These are phyloP conservation scores for Hemithea aestivaria DNA, from an alignment of 2,888 invertebrate genomes.

Conservation along the genomic window DNA sequence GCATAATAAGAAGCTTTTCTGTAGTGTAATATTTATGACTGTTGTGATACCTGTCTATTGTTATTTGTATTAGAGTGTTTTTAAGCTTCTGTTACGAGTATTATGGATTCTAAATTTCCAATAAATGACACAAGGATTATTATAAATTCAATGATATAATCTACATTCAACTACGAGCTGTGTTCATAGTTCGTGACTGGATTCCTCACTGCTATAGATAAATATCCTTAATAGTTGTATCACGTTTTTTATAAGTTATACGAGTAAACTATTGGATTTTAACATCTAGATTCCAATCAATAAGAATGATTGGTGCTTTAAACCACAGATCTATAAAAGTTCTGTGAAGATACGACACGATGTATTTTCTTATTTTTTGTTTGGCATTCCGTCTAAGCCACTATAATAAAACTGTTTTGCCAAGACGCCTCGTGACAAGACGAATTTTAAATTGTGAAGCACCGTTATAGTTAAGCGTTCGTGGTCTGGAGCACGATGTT, in stretches of 20 bases:
- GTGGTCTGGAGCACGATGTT: conserved; percentile 30
- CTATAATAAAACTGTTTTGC: too few species aligned
- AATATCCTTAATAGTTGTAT: conserved; percentile 42
- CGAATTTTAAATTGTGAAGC: conserved; percentile 41
- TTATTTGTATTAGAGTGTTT: too few species aligned
- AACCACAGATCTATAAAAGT: neutral
- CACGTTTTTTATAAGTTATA: conserved; percentile 46
- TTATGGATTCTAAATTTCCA: too few species aligned
- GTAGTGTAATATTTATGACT: neutral
- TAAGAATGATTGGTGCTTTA: neutral
- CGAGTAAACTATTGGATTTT: neutral
- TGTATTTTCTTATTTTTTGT: conserved; percentile 3
- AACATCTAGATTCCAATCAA: conserved; percentile 1
- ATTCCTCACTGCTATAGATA: conserved; percentile 35
- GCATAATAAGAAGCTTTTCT: conserved; percentile 15
- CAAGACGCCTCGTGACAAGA: conserved; percentile 31
- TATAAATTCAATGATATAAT: too few species aligned
- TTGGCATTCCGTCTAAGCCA: too few species aligned
- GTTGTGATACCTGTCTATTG: neutral
- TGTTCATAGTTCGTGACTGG: conserved; percentile 59
- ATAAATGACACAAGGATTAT: too few species aligned
- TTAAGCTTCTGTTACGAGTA: too few species aligned
- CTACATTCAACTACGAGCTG: conserved; percentile 44
- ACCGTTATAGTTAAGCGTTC: conserved; percentile 46
- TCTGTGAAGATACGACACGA: too few species aligned